These are phyloP conservation scores for Alentia gelatinosa DNA, from an alignment of 2,888 invertebrate genomes.

Conservation along the genomic window DNA sequence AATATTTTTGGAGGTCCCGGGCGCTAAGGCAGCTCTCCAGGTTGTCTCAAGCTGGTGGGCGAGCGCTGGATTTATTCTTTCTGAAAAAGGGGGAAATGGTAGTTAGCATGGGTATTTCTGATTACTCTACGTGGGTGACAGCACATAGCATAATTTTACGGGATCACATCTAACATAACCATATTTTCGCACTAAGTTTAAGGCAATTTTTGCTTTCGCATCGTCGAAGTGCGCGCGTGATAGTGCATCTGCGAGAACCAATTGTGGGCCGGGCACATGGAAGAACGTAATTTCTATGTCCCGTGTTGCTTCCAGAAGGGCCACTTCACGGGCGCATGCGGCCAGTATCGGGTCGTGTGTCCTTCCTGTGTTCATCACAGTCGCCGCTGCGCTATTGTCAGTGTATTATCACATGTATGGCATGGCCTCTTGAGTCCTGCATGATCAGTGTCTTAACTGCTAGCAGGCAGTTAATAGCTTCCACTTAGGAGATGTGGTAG, in stretches of 20 bases:
- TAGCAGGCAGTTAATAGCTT: background rate
- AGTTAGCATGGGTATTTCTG: too few species aligned
- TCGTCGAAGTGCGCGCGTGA: background rate
- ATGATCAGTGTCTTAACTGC: background rate
- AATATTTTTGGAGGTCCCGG: too few species aligned
- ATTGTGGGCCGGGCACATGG: background rate
- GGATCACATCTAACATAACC: background rate
- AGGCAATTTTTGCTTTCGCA: background rate
- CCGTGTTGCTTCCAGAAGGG: background rate
- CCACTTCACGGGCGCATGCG: background rate
- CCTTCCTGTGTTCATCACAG: background rate
- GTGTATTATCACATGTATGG: background rate
- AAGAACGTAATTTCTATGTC: background rate
- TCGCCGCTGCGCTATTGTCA: background rate
- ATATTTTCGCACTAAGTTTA: background rate
- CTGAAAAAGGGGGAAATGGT: background rate
- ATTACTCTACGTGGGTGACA: background rate
- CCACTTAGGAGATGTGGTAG: background rate
- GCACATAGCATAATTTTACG: background rate
- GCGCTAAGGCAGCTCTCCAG: background rate
- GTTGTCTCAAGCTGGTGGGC: background rate
- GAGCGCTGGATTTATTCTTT: background rate
- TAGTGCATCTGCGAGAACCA: background rate
- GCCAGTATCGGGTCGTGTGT: background rate
- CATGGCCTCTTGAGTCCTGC: background rate